Percentiles rank a stretch among this genome's conserved stretches.
phyloP scores from a whole-genome alignment of 2,797 vertebrate genomes.

The Chiloscyllium punctatum region DNA sequence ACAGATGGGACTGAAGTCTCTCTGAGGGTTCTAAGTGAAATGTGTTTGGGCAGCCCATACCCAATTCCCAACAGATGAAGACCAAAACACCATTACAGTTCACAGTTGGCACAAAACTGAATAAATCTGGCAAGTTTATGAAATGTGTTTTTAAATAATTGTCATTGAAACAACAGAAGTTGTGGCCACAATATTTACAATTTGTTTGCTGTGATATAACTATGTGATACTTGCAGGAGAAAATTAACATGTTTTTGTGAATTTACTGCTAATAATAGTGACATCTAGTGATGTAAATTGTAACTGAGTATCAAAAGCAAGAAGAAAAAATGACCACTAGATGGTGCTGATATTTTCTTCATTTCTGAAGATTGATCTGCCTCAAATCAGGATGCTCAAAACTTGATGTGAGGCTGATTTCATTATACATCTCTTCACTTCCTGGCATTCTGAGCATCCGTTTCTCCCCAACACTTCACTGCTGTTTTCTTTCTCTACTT shows the following conservation, averaged over 20 bases:
- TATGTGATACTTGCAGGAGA: constrained; percentile 30
- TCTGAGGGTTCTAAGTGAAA: constrained; percentile 37
- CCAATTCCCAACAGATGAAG: constrained; percentile 36
- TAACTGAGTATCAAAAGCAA: constrained; percentile 10
- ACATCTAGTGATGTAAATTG: constrained; percentile 37
- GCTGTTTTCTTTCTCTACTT: background rate
- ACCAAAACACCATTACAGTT: constrained; percentile 37
- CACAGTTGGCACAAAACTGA: constrained; percentile 38
- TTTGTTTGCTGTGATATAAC: constrained; percentile 37
- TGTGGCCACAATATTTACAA: constrained; percentile 32
- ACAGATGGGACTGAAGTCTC: constrained; percentile 36
- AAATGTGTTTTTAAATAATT: constrained; percentile 36
- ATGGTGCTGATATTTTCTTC: constrained; percentile 1
- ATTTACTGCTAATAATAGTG: constrained; percentile 31
- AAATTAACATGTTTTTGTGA: constrained; percentile 36
- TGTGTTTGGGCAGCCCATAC: constrained; percentile 36
- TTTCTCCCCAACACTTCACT: background rate
- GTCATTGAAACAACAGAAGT: constrained; percentile 36
- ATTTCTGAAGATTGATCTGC: constrained; percentile 3
- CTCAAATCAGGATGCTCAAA: background rate
- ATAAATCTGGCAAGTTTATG: constrained; percentile 38
- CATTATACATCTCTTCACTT: background rate
- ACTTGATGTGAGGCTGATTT: background rate
- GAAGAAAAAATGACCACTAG: constrained; percentile 25
- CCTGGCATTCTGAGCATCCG: background rate